phyloP scores from a whole-genome alignment of 1,140 invertebrate genomes.

The Odontomachus brunneus region DNA sequence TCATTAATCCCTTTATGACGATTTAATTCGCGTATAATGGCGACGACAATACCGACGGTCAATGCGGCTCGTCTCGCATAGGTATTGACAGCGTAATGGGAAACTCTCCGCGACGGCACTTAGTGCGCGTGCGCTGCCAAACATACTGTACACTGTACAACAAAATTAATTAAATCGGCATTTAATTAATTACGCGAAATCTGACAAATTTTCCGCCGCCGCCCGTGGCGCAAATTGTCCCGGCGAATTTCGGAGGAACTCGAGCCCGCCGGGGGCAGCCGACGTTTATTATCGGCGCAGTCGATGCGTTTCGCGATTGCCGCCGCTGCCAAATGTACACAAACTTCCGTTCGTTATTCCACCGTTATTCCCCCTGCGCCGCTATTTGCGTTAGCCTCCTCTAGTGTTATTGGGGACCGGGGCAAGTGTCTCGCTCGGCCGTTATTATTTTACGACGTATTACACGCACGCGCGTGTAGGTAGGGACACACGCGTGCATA shows the following conservation, averaged over 20 bases:
- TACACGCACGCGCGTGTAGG: not conserved
- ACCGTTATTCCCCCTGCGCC: constrained; percentile 27
- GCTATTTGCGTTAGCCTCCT: constrained; percentile 21
- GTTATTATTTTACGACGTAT: constrained; percentile 13
- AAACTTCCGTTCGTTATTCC: constrained; percentile 42
- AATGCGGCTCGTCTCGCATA: not conserved
- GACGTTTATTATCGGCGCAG: constrained; percentile 54
- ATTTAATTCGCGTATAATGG: constrained; percentile 10
- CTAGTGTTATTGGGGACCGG: constrained; percentile 27
- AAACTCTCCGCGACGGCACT: constrained; percentile 9
- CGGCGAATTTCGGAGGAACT: constrained; percentile 56
- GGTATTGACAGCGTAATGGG: not conserved
- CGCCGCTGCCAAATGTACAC: constrained; percentile 29
- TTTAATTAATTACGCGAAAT: constrained; percentile 65
- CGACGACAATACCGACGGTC: not conserved
- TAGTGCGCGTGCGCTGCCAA: constrained; percentile 25
- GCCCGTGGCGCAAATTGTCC: constrained; percentile 55
- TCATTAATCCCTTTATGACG: not conserved
- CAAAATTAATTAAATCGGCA: constrained; percentile 63
- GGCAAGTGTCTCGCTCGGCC: not conserved
- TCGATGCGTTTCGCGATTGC: constrained; percentile 50
- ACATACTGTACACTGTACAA: constrained; percentile 53
- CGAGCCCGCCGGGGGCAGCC: constrained; percentile 14
- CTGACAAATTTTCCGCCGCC: constrained; percentile 45
- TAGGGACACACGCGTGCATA: no score